Conservation (phyloP, 2,888 invertebrate species). For the Pseudococcus longispinus region DNA sequence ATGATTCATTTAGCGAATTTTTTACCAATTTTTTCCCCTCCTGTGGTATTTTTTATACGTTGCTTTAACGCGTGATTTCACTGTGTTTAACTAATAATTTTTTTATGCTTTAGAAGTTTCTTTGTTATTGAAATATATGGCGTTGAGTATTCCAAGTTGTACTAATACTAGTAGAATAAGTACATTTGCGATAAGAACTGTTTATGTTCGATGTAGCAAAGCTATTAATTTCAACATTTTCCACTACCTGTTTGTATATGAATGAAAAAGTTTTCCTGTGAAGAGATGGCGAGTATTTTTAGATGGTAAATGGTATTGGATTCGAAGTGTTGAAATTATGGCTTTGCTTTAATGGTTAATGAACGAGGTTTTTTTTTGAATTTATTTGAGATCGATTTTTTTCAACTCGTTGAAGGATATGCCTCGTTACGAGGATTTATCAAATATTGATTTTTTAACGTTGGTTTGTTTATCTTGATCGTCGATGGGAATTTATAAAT, state of each 20-base stretch:
- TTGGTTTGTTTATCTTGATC: no score
- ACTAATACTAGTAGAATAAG: conserved; percentile 7
- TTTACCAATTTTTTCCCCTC: neutral
- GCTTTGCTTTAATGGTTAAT: neutral
- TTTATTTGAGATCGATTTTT: no score
- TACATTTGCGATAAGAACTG: neutral
- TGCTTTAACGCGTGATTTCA: conserved; percentile 20
- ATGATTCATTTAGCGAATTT: neutral
- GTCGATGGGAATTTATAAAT: no score
- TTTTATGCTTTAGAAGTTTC: neutral
- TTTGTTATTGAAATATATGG: conserved; percentile 18
- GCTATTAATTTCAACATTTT: neutral
- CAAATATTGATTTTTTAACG: no score
- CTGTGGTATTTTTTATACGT: no score
- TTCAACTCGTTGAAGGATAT: no score
- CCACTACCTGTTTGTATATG: neutral
- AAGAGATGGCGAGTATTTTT: neutral
- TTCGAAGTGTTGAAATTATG: neutral
- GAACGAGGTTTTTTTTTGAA: neutral
- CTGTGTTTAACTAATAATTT: conserved; percentile 8
- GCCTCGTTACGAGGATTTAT: no score
- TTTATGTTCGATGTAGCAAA: conserved; percentile 1
- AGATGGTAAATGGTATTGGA: neutral
- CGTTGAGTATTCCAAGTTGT: neutral
- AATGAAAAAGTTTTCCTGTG: neutral